Base-by-base conservation (phyloP, 2,888 invertebrate genomes). In the Odontothrips loti region DNA sequence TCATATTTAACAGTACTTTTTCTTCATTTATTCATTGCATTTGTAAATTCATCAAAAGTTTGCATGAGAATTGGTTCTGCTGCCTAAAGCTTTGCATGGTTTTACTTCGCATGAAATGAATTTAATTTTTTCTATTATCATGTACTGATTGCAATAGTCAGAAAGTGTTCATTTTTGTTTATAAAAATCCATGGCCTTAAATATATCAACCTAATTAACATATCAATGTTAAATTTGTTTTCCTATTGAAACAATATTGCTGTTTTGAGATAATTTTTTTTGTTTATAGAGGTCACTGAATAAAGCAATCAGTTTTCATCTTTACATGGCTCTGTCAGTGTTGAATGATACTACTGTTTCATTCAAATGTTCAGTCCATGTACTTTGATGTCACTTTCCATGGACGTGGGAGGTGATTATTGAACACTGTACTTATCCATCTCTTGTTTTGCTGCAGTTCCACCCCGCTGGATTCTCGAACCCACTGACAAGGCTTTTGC, bases 401-500 rank as follows among this genome's bases (percentile, higher is more conserved):
- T 84, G 80, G 80, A 81, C 47, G 81, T 83, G 75, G 79, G 23
- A 79, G 79, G 34, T 80, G 82, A 80, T 82, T 83, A 83, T 83
- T 83, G 83, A 80, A 79, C 81, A 84, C 82, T 83, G 85, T 85
- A 81, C 80, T 79, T 81, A 82, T 84, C 82, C 84, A 81, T 85
- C 84, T 75, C n/a, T 27, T 75, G 68, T 75, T 75, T 12, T 75
- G 68, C 90, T 92, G 90, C 92, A 97, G 97, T 97, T 86, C 97
- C 97, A 86, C 97, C 97, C 83, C 95, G 96, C 88, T 97, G 97
- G 97, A 96, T 96, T 88, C 90, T 96, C 86, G 96, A 96, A 88
- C 97, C 97, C 81, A 96, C 96, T 86, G 96, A 97, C 88, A 96
- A 96, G 90, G 96, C 96, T 86, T 96, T 96, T 89, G 96, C 96